phyloP scores from a whole-genome alignment of 2,797 vertebrate genomes.

The Mareca penelope region DNA sequence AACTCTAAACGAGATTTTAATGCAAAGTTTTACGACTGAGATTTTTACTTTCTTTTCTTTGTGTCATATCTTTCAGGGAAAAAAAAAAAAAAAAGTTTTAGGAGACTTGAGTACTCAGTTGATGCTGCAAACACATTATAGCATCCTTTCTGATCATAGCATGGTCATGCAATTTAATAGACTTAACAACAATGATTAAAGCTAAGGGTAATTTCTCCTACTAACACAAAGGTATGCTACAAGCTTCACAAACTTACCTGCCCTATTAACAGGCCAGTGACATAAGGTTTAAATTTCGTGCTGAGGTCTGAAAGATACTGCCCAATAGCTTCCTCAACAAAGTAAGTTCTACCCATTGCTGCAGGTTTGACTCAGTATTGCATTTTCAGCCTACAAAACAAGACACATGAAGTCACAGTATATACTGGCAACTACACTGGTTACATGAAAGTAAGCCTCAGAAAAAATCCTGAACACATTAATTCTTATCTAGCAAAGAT shows the following conservation, averaged over 20 bases:
- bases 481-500: not conserved
- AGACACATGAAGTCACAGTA: rapidly evolving
- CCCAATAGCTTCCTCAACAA: conserved; percentile 89
- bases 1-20: too few relatives aligned
- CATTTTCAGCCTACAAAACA: not conserved
- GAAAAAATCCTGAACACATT: not conserved
- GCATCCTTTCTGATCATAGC: not conserved
- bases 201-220: not conserved
- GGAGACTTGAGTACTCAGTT: not conserved
- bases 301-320: conserved; percentile 84
- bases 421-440: rapidly evolving
- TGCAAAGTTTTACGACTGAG: not conserved
- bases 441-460: not conserved
- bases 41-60: not conserved
- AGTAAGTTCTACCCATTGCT: conserved; percentile 91
- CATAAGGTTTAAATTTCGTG: conserved; percentile 70
- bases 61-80: not conserved
- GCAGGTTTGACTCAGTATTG: not conserved
- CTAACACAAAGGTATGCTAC: not conserved
- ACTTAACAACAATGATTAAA: not conserved
- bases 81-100: not conserved
- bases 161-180: not conserved
- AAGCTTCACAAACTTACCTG: conserved; percentile 80
- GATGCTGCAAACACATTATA: not conserved
- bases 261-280: conserved; percentile 92